Evolutionary conservation across 1,140 invertebrate species (phyloP).

Genomic region (Pectinophora gossypiella): DNA sequence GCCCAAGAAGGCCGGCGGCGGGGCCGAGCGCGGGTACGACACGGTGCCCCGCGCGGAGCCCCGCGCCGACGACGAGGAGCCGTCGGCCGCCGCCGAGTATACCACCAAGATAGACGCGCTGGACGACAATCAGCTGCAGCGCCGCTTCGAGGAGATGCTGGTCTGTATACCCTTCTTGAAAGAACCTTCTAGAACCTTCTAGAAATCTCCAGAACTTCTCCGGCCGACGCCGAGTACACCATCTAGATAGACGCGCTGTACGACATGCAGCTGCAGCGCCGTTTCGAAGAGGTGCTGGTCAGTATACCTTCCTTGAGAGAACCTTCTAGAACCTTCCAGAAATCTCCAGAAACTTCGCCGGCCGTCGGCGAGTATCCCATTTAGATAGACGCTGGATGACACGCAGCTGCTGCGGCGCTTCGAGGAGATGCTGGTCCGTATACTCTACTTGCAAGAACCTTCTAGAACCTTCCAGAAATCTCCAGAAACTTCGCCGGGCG

Average conservation of each 20-base stretch:
- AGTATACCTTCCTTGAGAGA: too few relatives aligned
- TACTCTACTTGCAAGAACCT: too few relatives aligned
- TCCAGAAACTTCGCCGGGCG: too few relatives aligned
- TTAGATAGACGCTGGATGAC: conserved; percentile 79
- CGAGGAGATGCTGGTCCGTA: conserved; percentile 78
- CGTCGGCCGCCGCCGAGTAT: conserved; percentile 77
- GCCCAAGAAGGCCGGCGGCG: conserved; percentile 75
- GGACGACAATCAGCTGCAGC: conserved; percentile 84
- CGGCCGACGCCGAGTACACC: conserved; percentile 77
- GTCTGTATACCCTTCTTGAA: conserved; percentile 66
- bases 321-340: too few relatives aligned
- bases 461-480: too few relatives aligned
- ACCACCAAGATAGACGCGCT: conserved; percentile 81
- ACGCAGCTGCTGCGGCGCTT: background rate
- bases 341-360: too few relatives aligned
- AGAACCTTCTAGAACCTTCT: too few relatives aligned
- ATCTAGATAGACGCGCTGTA: conserved; percentile 82
- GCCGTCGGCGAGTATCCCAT: conserved; percentile 78
- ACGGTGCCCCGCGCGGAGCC: conserved; percentile 70
- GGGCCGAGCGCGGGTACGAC: conserved; percentile 60
- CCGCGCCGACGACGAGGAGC: conserved; percentile 58
- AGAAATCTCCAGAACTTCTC: too few relatives aligned
- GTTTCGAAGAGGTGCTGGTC: conserved; percentile 90
- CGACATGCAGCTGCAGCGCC: conserved; percentile 83
- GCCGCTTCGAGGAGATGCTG: conserved; percentile 89